Percentiles rank a stretch among this genome's conserved stretches.
phyloP scores from a whole-genome alignment of 1,140 invertebrate genomes.

The Choristoneura fumiferana region DNA sequence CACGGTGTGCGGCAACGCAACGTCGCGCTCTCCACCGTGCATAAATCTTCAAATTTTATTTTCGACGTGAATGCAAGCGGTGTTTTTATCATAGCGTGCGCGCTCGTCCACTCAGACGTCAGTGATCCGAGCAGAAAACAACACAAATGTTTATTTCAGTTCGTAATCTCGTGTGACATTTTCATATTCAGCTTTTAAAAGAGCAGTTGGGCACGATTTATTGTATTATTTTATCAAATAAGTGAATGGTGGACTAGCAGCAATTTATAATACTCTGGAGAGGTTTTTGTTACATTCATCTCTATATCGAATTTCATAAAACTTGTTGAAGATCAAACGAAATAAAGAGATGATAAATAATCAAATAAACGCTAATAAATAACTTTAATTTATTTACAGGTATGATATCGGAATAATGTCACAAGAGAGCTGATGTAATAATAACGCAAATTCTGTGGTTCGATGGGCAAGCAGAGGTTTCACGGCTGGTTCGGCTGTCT shows the following conservation, averaged over 20 bases:
- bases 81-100: constrained; percentile 41
- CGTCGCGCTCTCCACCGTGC: constrained; percentile 66
- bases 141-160: constrained; percentile 23
- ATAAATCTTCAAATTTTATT: constrained; percentile 77
- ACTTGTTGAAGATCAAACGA: no score
- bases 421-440: constrained; percentile 3
- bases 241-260: background rate
- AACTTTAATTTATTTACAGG: no score
- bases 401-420: no score
- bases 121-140: constrained; percentile 26
- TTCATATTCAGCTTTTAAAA: constrained; percentile 12
- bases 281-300: no score
- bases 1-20: constrained; percentile 67
- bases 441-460: background rate
- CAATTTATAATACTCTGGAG: no score
- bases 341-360: no score
- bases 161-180: constrained; percentile 19
- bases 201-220: background rate
- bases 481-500: background rate
- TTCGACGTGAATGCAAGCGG: constrained; percentile 61
- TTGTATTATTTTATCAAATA: constrained; percentile 11
- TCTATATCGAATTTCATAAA: no score
- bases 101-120: constrained; percentile 28
- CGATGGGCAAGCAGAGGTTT: background rate
- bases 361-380: no score